Conservation (phyloP, 1,140 invertebrate species). For the Chrysoperla carnea region DNA sequence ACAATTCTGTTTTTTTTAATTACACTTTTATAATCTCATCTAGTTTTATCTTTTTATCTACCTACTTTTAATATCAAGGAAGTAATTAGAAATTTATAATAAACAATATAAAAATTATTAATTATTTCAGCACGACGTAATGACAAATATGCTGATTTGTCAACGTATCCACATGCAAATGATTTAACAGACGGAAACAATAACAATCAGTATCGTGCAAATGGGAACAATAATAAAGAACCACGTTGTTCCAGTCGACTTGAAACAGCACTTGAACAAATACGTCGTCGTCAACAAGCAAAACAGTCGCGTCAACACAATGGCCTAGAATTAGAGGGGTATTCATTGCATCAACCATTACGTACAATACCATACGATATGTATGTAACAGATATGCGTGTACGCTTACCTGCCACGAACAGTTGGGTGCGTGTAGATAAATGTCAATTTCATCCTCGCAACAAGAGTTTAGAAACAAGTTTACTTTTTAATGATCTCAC, state of each 20-base stretch:
- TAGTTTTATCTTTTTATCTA: no score
- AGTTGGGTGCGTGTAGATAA: constrained; percentile 39
- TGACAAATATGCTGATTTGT: constrained; percentile 16
- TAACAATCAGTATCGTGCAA: background rate
- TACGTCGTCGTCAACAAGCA: constrained; percentile 30
- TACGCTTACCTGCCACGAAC: constrained; percentile 35
- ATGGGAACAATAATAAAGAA: constrained; percentile 6
- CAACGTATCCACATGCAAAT: constrained; percentile 10
- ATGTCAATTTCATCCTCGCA: constrained; percentile 50
- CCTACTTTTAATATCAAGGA: no score
- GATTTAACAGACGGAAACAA: constrained; percentile 9
- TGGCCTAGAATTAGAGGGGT: constrained; percentile 37
- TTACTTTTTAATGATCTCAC: constrained; percentile 59
- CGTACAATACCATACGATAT: constrained; percentile 38
- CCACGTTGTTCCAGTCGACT: constrained; percentile 28
- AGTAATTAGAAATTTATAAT: no score
- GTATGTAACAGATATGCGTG: constrained; percentile 43
- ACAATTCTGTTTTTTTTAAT: no score
- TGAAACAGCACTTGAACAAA: constrained; percentile 31
- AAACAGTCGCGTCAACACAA: constrained; percentile 22
- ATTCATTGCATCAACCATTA: constrained; percentile 38
- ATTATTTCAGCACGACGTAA: constrained; percentile 12
- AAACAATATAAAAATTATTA: background rate
- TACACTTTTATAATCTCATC: no score
- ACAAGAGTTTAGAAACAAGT: constrained; percentile 53